These are phyloP conservation scores for Caenorhabditis panamensis DNA, from an alignment of 2,888 invertebrate species.

Conservation along the genomic window DNA sequence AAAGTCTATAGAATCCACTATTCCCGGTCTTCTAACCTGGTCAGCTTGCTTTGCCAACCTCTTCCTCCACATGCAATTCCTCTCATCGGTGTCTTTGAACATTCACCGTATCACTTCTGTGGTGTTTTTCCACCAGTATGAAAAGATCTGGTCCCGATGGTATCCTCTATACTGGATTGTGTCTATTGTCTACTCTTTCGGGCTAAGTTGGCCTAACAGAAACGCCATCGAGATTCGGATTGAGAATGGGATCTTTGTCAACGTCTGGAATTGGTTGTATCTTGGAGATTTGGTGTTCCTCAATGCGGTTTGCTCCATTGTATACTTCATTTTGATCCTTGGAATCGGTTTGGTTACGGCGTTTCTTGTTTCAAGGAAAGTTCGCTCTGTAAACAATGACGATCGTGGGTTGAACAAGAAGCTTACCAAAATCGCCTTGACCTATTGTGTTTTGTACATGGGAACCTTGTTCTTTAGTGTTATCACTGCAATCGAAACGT, in stretches of 20 bases:
- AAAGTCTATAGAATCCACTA: background rate
- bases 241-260: too few species aligned
- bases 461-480: background rate
- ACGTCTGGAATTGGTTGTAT: too few species aligned
- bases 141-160: background rate
- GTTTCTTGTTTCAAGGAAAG: too few species aligned
- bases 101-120: background rate
- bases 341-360: background rate
- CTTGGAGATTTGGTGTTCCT: too few species aligned
- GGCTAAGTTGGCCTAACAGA: too few species aligned
- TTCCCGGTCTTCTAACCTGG: background rate
- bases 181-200: too few species aligned
- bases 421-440: background rate
- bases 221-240: too few species aligned
- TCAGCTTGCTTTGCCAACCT: background rate
- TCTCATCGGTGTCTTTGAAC: background rate
- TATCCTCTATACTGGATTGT: too few species aligned
- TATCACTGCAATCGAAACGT: background rate
- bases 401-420: background rate
- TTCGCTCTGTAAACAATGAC: too few species aligned
- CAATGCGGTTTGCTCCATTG: too few species aligned
- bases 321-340: too few species aligned
- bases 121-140: background rate
- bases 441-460: background rate
- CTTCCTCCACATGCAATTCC: slow-evolving; percentile 6